Evolutionary conservation across 2,113 vertebrate genomes (phyloP).

Genomic region (Upupa epops): DNA sequence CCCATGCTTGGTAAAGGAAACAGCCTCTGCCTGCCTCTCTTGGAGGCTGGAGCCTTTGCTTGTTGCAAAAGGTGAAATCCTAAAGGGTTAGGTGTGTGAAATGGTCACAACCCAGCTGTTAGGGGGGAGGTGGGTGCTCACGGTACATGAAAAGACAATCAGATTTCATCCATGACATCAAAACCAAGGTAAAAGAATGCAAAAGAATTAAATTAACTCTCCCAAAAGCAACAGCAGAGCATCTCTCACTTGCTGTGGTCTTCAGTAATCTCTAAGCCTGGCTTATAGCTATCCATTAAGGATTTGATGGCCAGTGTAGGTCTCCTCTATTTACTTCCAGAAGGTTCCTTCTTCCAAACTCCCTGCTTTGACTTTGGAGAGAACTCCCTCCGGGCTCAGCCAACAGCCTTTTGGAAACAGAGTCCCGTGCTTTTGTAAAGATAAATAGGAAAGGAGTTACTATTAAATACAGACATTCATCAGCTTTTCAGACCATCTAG

Average conservation of each 20-base stretch:
- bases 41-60: not conserved
- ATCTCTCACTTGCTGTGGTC: not conserved
- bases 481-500: conserved; percentile 5
- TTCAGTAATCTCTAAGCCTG: not conserved
- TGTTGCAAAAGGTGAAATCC: not conserved
- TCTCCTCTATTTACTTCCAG: not conserved
- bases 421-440: not conserved
- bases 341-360: conserved; percentile 1
- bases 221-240: not conserved
- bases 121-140: not conserved
- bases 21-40: not conserved
- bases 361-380: not conserved
- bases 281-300: not conserved
- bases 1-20: not conserved
- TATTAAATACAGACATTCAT: conserved; percentile 15
- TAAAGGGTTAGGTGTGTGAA: not conserved
- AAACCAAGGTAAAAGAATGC: not conserved
- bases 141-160: not conserved
- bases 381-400: not conserved
- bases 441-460: conserved; percentile 50
- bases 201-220: conserved; percentile 45
- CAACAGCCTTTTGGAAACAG: not conserved
- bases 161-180: not conserved
- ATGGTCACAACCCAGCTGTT: not conserved
- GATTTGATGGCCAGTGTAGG: not conserved